Evolutionary conservation across 2,888 invertebrate genomes (phyloP).

Genomic region (Netelia fuscicornis): DNA sequence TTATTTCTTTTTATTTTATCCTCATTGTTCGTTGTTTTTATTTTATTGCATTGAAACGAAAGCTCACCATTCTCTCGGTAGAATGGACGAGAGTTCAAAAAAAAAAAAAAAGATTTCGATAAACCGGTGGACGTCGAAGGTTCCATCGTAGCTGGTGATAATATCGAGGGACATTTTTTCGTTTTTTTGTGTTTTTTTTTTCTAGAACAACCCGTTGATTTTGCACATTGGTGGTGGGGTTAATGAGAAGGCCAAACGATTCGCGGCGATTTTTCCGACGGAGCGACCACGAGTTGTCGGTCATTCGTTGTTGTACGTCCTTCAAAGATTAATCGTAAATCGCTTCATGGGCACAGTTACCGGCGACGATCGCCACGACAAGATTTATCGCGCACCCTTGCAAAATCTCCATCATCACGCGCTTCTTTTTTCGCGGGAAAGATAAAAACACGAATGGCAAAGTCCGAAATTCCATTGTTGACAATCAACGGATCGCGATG

Average conservation of each 20-base stretch:
- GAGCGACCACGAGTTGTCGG: background rate
- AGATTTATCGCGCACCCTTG: too few species aligned
- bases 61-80: background rate
- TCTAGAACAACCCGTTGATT: background rate
- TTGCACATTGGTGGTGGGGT: background rate
- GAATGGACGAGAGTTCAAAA: background rate
- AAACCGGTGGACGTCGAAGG: background rate
- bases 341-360: too few species aligned
- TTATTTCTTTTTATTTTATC: conserved; percentile 15
- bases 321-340: background rate
- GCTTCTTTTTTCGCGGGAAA: background rate
- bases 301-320: background rate
- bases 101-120: background rate
- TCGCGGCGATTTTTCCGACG: background rate
- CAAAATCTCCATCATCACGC: too few species aligned
- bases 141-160: background rate
- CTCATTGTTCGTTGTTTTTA: background rate
- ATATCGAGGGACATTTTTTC: background rate
- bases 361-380: too few species aligned
- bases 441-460: background rate
- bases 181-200: background rate
- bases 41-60: conserved; percentile 9
- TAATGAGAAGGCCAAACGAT: background rate
- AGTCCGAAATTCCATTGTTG: background rate
- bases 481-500: background rate